phyloP scores from a whole-genome alignment of 1,140 invertebrate species.

The Macrocentrus cingulum region DNA sequence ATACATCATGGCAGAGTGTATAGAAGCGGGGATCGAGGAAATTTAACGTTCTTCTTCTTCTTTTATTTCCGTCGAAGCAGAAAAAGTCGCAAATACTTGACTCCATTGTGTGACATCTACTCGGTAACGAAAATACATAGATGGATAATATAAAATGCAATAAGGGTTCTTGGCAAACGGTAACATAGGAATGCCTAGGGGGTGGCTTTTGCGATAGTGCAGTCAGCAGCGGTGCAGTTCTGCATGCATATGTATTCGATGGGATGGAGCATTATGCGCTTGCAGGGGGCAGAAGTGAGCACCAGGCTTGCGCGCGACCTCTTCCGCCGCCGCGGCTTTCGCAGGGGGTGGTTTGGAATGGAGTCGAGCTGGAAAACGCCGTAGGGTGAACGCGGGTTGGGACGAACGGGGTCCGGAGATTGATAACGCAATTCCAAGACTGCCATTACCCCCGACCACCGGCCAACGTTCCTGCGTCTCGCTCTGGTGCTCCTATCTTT shows the following conservation, averaged over 20 bases:
- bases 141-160: slow-evolving; percentile 51
- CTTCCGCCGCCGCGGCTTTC: slow-evolving; percentile 28
- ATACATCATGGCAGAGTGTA: slow-evolving; percentile 21
- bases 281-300: slow-evolving; percentile 23
- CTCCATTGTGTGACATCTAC: slow-evolving; percentile 11
- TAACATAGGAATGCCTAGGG: slow-evolving; percentile 31
- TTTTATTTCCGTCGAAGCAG: too few species aligned
- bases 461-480: slow-evolving; percentile 34
- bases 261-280: slow-evolving; percentile 36
- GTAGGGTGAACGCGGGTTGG: slow-evolving; percentile 35
- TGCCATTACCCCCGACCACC: slow-evolving; percentile 55
- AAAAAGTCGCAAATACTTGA: slow-evolving; percentile 11
- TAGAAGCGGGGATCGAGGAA: not conserved
- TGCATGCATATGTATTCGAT: slow-evolving; percentile 23
- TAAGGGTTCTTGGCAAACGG: slow-evolving; percentile 41
- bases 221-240: slow-evolving; percentile 1
- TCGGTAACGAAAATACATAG: slow-evolving; percentile 1
- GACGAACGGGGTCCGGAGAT: slow-evolving; percentile 52
- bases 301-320: slow-evolving; percentile 44
- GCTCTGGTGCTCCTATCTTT: slow-evolving; percentile 56
- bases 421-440: slow-evolving; percentile 62
- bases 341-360: slow-evolving; percentile 49
- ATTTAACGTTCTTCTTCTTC: not conserved
- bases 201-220: slow-evolving; percentile 15
- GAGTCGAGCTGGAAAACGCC: slow-evolving; percentile 44